These are phyloP conservation scores for Conchocele bisecta DNA, from an alignment of 2,888 invertebrate species.

Conservation along the genomic window DNA sequence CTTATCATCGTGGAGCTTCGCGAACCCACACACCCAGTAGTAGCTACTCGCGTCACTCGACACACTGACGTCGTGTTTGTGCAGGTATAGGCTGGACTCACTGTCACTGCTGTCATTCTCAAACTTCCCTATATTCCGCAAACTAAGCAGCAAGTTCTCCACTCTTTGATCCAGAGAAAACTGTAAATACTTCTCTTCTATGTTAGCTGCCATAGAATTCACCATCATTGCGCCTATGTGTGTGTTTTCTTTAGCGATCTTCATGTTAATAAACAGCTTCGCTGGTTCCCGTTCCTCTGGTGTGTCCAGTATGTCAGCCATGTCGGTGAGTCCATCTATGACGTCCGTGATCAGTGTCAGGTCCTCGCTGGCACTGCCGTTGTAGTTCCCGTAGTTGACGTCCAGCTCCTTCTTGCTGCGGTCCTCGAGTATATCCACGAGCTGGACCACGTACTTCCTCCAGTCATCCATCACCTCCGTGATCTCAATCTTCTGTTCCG, in stretches of 20 bases:
- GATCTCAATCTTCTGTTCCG: conserved; percentile 54
- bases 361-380: conserved; percentile 42
- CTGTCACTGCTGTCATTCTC: conserved; percentile 44
- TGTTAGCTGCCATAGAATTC: conserved; percentile 41
- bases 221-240: conserved; percentile 37
- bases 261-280: conserved; percentile 52
- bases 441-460: conserved; percentile 44
- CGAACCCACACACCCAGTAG: conserved; percentile 46
- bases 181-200: conserved; percentile 45
- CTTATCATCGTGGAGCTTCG: conserved; percentile 41
- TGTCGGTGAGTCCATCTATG: conserved; percentile 23
- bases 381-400: conserved; percentile 39
- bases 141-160: conserved; percentile 38
- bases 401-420: conserved; percentile 40
- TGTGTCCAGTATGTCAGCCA: conserved; percentile 42
- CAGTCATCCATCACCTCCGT: conserved; percentile 48
- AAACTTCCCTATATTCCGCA: conserved; percentile 40
- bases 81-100: conserved; percentile 44
- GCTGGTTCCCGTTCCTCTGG: conserved; percentile 38
- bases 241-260: conserved; percentile 47
- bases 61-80: conserved; percentile 42
- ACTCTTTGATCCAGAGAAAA: conserved; percentile 46
- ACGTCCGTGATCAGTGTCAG: conserved; percentile 53
- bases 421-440: conserved; percentile 48
- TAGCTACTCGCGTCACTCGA: conserved; percentile 48